A percentile compares a stretch with the other conserved stretches of the same genome.
Evolutionary conservation across 2,888 invertebrate species (phyloP).

Genomic region (Beris chalybata): DNA sequence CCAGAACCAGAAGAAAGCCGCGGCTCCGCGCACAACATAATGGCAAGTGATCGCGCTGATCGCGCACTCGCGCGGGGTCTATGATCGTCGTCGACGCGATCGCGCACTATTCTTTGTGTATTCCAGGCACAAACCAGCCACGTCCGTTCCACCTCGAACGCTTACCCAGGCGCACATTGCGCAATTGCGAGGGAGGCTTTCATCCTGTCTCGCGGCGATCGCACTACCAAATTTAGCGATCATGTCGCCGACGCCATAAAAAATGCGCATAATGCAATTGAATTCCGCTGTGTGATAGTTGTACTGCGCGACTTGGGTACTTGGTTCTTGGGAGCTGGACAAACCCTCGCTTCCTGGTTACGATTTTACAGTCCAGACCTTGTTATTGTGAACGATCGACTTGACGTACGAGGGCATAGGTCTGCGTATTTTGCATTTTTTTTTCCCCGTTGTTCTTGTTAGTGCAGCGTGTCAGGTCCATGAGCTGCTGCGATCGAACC

Average conservation of each 20-base stretch:
- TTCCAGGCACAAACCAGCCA: constrained; percentile 21
- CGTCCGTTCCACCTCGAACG: constrained; percentile 10
- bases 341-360: no score
- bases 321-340: no score
- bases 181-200: constrained; percentile 14
- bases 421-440: no score
- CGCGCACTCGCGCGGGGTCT: constrained; percentile 9
- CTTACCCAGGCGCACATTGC: neutral
- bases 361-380: no score
- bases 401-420: no score
- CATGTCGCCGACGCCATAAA: constrained; percentile 10
- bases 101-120: constrained; percentile 9
- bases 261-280: constrained; percentile 9
- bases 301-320: no score
- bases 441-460: no score
- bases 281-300: no score
- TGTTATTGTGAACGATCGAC: no score
- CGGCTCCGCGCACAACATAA: constrained; percentile 17
- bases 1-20: constrained; percentile 22
- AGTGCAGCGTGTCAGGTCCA: no score
- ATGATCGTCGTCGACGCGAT: constrained; percentile 19
- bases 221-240: constrained; percentile 20
- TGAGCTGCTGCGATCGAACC: no score
- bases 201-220: constrained; percentile 6
- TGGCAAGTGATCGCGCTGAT: constrained; percentile 23